Evolutionary conservation across 2,888 invertebrate species (phyloP), one percentile per base, ranked within the genome.

Genomic region (Lasioglossum pauxillum): DNA sequence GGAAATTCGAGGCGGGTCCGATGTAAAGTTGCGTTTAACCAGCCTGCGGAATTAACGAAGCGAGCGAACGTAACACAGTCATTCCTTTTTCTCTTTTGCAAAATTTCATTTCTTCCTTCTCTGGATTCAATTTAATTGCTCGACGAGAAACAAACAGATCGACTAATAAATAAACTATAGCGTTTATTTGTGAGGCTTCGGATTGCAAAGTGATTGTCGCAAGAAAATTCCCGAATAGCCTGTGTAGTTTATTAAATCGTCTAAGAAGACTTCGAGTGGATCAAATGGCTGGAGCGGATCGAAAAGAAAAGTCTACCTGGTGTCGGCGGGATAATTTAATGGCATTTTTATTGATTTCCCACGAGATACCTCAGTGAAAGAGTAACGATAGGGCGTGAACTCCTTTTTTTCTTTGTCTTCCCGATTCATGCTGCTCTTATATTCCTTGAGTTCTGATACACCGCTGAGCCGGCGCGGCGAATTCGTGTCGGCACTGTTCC

Each of bases 11-110:
- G 71, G 75, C 57, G 57, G 46, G 41, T n/a, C 49, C 75, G 80
- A 76, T 79, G 80, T 83, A 82, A 81, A 75, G 57, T 49, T 67
- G 75, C 80, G 87, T 82, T 89, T 89, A 88, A 89, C 87, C 73
- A 79, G 88, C 75, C 77, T 38, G 81, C 75, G 78, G 82, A 84
- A 89, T 89, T 89, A 89, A 86, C 80, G 85, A 72, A 75, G 41
- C 35, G 69, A 79, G 12, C 64, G 67, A 75, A 69, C 57, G 64
- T 81, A 85, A 76, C 60, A 72, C 35, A 41, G 35, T 31, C 67
- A 31, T 64, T 64, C 23, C 19, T 23, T 60, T 60, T 31, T 12
- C 38, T 41, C 73, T 74, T 38, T 46, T 12, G n/a, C 67, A 46
- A 80, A 81, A 80, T 82, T 74, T 46, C 31, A 10, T 16, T 35